phyloP scores from a whole-genome alignment of 1,140 invertebrate species.

The Helicorthomorpha holstii region DNA sequence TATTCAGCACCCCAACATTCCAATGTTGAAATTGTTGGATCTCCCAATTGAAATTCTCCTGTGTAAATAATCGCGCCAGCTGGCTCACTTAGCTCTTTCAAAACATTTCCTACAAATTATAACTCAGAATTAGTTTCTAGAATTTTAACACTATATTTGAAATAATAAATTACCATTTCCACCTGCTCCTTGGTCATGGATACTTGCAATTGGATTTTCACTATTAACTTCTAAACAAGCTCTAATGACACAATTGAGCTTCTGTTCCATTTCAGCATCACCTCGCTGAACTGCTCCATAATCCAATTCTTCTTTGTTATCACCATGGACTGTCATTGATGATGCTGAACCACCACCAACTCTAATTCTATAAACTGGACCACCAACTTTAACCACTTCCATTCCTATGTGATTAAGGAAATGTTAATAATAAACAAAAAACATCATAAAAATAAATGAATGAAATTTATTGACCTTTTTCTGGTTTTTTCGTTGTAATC shows the following conservation, averaged over 20 bases:
- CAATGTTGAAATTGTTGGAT: conserved; percentile 78
- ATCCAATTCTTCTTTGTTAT: too few species aligned
- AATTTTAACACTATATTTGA: too few species aligned
- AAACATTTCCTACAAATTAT: conserved; percentile 59
- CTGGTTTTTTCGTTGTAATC: too few species aligned
- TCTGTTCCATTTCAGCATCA: conserved; percentile 98
- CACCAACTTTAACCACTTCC: conserved; percentile 84
- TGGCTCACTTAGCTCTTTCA: conserved; percentile 92
- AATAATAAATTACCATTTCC: conserved; percentile 56
- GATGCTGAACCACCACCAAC: conserved; percentile 92
- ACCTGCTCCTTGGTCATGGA: conserved; percentile 91
- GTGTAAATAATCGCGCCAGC: conserved; percentile 79
- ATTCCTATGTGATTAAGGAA: too few species aligned
- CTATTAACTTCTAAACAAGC: conserved; percentile 71
- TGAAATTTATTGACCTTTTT: too few species aligned
- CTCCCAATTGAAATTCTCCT: conserved; percentile 74
- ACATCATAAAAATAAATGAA: too few species aligned
- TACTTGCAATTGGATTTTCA: conserved; percentile 79
- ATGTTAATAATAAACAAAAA: too few species aligned
- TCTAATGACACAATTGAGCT: conserved; percentile 79
- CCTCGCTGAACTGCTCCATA: conserved; percentile 93
- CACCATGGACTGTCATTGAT: too few species aligned
- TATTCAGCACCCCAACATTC: conserved; percentile 98
- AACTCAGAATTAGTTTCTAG: too few species aligned
- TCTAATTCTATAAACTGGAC: conserved; percentile 90